These are phyloP conservation scores for Luidia sarsii DNA, from an alignment of 53 echinoderm and acorn worm species.

Conservation along the genomic window DNA sequence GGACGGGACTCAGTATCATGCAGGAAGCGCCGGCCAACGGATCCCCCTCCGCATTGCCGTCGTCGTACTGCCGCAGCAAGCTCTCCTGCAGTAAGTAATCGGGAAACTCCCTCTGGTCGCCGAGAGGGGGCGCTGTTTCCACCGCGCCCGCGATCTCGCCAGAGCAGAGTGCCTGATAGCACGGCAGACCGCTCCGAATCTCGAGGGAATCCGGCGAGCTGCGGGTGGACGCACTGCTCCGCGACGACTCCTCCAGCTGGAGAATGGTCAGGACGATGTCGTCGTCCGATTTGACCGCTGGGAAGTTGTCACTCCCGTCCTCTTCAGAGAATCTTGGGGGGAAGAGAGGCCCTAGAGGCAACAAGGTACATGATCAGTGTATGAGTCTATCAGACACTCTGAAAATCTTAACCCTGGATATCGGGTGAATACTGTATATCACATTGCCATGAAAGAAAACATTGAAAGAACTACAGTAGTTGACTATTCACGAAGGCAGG, in stretches of 20 bases:
- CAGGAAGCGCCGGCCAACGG: background rate
- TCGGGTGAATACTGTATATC: too few relatives aligned
- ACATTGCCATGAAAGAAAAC: too few relatives aligned
- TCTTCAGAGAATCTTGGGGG: too few relatives aligned
- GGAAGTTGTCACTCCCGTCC: background rate
- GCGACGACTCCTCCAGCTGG: slow-evolving; percentile 32
- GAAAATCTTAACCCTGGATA: too few relatives aligned
- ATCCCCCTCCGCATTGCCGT: background rate
- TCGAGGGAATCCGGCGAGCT: slow-evolving; percentile 14
- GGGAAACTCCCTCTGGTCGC: background rate
- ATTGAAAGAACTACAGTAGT: too few relatives aligned
- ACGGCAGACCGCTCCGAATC: background rate
- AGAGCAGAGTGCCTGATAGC: too few relatives aligned
- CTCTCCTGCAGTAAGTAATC: slow-evolving; percentile 24
- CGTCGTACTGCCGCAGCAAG: background rate
- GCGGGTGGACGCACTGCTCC: background rate
- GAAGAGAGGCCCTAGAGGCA: too few relatives aligned
- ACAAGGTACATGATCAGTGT: too few relatives aligned
- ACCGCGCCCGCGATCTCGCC: background rate
- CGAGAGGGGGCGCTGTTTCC: background rate
- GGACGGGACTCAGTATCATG: slow-evolving; percentile 24
- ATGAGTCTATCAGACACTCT: too few relatives aligned
- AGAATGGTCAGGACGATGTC: slow-evolving; percentile 55
- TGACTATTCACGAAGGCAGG: too few relatives aligned
- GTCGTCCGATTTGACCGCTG: slow-evolving; percentile 26